Percentiles rank a stretch among this genome's conserved stretches.
Conservation (phyloP, 2,888 invertebrate genomes). For the Aporophyla lueneburgensis region DNA sequence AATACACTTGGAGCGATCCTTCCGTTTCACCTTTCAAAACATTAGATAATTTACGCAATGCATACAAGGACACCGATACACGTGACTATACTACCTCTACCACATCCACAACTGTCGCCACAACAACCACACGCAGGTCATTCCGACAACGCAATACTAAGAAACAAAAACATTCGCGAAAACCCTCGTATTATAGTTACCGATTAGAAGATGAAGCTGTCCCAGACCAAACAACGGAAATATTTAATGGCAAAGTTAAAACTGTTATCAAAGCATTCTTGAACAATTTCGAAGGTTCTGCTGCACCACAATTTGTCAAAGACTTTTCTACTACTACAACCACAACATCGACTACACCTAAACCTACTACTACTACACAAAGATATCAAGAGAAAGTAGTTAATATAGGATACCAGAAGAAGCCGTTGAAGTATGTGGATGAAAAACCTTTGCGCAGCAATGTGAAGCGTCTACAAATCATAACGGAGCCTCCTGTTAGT, state of each 20-base stretch:
- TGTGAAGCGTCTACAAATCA: conserved; percentile 81
- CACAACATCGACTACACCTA: conserved; percentile 62
- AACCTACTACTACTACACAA: conserved; percentile 61
- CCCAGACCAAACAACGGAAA: conserved; percentile 85
- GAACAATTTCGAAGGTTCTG: conserved; percentile 76
- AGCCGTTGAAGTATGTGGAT: conserved; percentile 76
- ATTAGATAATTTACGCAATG: conserved; percentile 84
- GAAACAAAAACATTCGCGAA: conserved; percentile 73
- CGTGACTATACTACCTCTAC: conserved; percentile 73
- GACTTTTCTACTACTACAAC: conserved; percentile 71
- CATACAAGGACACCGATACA: conserved; percentile 68
- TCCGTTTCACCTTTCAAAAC: conserved; percentile 90
- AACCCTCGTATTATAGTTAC: conserved; percentile 85
- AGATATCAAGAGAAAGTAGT: conserved; percentile 77
- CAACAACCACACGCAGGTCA: conserved; percentile 66
- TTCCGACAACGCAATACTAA: conserved; percentile 62
- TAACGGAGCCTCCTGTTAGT: conserved; percentile 79
- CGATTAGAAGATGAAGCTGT: conserved; percentile 81
- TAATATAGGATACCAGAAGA: conserved; percentile 85
- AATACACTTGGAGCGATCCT: conserved; percentile 80
- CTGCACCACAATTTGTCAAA: conserved; percentile 66
- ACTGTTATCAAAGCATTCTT: conserved; percentile 85
- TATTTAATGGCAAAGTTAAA: conserved; percentile 83
- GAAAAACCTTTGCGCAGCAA: conserved; percentile 79
- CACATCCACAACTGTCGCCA: conserved; percentile 58